phyloP scores from a whole-genome alignment of 2,113 vertebrate genomes.

The Dromiciops gliroides region DNA sequence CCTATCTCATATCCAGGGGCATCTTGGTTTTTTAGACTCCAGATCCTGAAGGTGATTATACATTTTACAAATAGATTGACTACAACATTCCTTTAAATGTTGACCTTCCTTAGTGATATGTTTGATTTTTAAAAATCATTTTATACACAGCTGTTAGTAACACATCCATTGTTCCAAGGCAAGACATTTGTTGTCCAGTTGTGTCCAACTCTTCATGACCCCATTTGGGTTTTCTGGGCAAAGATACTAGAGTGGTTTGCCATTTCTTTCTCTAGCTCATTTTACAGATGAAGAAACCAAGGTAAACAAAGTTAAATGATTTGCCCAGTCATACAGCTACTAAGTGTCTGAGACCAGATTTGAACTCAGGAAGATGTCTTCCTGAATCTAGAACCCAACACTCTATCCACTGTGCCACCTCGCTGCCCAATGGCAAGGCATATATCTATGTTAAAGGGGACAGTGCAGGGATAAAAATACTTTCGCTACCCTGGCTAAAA shows the following conservation, averaged over 20 bases:
- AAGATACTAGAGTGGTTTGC: not conserved
- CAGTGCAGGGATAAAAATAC: not conserved
- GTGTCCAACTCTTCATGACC: not conserved
- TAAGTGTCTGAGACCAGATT: not conserved
- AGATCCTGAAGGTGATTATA: not conserved
- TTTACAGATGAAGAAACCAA: not conserved
- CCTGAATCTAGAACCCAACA: not conserved
- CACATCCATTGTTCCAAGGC: not conserved
- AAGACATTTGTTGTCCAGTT: not conserved
- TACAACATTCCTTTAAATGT: not conserved
- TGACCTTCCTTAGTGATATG: not conserved
- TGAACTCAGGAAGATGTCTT: not conserved
- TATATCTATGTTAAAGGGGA: not conserved
- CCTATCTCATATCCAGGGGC: not conserved
- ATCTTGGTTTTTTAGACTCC: not conserved
- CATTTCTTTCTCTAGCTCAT: not conserved
- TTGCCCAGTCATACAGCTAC: not conserved
- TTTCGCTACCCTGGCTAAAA: not conserved
- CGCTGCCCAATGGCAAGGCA: not conserved
- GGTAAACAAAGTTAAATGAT: not conserved
- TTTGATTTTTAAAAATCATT: not conserved
- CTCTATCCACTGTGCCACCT: not conserved
- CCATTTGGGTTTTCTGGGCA: not conserved
- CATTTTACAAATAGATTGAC: not conserved
- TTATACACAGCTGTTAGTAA: not conserved